These are phyloP conservation scores for Dufourea novaeangliae DNA, from an alignment of 1,140 invertebrate species.

Conservation along the genomic window DNA sequence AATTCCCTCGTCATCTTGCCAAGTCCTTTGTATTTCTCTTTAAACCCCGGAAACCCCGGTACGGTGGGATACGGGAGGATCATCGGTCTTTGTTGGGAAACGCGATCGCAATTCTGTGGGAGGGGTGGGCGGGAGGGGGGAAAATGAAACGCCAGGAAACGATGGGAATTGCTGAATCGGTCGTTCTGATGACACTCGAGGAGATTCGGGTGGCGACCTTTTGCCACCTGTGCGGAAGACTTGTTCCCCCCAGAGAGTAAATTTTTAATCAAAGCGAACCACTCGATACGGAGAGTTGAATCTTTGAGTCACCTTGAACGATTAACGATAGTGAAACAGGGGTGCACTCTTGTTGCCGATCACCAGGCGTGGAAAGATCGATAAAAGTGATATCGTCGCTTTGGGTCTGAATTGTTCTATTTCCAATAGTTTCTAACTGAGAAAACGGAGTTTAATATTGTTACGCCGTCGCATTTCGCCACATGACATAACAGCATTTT, in stretches of 20 bases:
- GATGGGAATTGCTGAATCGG: not conserved
- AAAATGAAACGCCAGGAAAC: conserved; percentile 1
- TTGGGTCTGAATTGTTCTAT: too few species aligned
- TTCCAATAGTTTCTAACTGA: too few species aligned
- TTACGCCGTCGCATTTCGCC: too few species aligned
- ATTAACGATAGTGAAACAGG: too few species aligned
- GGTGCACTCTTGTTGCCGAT: too few species aligned
- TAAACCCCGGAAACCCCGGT: conserved; percentile 31
- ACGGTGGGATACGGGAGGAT: not conserved
- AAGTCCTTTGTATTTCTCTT: conserved; percentile 46
- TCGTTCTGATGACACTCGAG: not conserved
- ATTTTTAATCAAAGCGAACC: not conserved
- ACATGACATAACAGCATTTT: too few species aligned
- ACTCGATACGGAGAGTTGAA: too few species aligned
- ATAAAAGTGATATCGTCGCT: too few species aligned
- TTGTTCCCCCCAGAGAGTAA: not conserved
- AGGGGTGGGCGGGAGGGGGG: too few species aligned
- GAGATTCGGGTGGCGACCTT: not conserved
- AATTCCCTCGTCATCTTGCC: conserved; percentile 51
- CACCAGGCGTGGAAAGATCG: too few species aligned
- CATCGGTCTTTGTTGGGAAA: conserved; percentile 24
- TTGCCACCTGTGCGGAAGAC: not conserved
- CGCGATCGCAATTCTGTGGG: not conserved
- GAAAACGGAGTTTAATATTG: too few species aligned
- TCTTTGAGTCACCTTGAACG: too few species aligned